phyloP scores from a whole-genome alignment of 2,113 vertebrate species.

The Otus sunia region DNA sequence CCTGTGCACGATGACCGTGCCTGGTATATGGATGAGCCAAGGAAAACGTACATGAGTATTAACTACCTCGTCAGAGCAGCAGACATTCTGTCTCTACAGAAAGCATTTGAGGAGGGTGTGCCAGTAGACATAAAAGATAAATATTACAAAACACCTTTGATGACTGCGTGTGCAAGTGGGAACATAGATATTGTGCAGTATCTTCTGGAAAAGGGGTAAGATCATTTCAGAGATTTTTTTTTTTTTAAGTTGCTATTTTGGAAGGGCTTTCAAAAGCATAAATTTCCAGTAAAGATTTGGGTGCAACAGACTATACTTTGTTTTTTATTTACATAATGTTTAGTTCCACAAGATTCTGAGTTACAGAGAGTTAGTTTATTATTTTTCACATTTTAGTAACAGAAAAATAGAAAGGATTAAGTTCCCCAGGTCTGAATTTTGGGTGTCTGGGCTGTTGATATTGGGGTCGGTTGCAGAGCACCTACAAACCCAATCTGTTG shows the following conservation, averaged over 20 bases:
- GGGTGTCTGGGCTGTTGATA: not conserved
- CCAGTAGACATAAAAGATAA: slow-evolving; percentile 85
- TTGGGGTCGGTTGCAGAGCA: not conserved
- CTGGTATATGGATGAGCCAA: slow-evolving; percentile 85
- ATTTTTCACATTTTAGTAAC: not conserved
- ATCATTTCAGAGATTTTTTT: not conserved
- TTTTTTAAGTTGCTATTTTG: not conserved
- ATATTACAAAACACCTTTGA: slow-evolving; percentile 91
- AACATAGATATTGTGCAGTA: slow-evolving; percentile 81
- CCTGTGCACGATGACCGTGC: slow-evolving; percentile 86
- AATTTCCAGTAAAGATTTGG: not conserved
- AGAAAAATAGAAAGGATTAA: not conserved
- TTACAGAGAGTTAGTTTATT: not conserved
- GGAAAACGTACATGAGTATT: slow-evolving; percentile 77
- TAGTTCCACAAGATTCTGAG: not conserved
- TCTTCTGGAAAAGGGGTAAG: slow-evolving; percentile 86
- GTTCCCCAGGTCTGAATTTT: not conserved
- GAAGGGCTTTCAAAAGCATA: not conserved
- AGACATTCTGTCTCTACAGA: slow-evolving; percentile 84
- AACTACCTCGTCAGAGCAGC: slow-evolving; percentile 82
- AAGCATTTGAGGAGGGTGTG: slow-evolving; percentile 83
- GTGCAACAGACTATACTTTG: not conserved
- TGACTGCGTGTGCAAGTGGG: slow-evolving; percentile 85
- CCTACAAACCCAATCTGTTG: not conserved
- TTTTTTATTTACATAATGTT: not conserved